Evolutionary conservation across 2,113 vertebrate species (phyloP).

Genomic region (Coryphaenoides rupestris): DNA sequence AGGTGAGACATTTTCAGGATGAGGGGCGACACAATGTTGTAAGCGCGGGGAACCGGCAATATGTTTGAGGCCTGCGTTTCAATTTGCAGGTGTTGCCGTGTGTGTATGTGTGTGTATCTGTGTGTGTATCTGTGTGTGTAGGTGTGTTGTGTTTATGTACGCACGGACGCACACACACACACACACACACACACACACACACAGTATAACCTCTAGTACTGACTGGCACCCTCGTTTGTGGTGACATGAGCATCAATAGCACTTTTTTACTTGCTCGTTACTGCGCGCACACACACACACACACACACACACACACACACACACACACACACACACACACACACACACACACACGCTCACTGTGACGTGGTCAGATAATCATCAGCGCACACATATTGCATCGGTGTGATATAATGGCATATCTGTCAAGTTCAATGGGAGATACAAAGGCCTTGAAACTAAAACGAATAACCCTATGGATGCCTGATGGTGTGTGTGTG

Average conservation of each 20-base stretch:
- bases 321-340: slow-evolving; percentile 3
- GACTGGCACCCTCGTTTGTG: not conserved
- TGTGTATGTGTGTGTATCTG: not conserved
- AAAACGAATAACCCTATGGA: not conserved
- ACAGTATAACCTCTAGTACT: not conserved
- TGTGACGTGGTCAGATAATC: too few relatives aligned
- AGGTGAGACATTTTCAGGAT: too few relatives aligned
- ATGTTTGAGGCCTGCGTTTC: not conserved
- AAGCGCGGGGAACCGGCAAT: too few relatives aligned
- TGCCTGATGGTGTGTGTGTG: not conserved
- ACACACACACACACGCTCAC: not conserved
- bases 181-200: not conserved
- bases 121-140: not conserved
- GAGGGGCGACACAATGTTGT: too few relatives aligned
- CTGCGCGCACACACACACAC: not conserved
- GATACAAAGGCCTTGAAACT: not conserved
- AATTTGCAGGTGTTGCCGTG: not conserved
- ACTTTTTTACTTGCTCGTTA: not conserved
- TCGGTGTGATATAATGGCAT: not conserved
- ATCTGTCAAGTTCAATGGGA: not conserved
- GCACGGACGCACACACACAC: not conserved
- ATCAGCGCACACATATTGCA: too few relatives aligned
- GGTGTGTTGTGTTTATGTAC: not conserved
- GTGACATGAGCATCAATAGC: not conserved
- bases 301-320: slow-evolving; percentile 1